These are phyloP conservation scores for Eulemur macaco DNA, from an alignment of 2,113 vertebrate species.

Conservation along the genomic window DNA sequence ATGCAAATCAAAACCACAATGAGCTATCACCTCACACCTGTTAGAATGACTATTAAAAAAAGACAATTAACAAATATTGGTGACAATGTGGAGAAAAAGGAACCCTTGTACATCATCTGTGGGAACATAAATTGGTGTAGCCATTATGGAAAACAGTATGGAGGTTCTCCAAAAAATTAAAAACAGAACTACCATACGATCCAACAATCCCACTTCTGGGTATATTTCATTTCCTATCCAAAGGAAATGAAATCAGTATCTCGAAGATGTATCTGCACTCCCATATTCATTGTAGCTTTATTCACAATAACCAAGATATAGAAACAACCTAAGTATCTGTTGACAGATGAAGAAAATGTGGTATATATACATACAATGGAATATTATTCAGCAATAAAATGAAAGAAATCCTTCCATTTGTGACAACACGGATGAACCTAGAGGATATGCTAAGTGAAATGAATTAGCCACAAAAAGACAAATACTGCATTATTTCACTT, in stretches of 20 bases:
- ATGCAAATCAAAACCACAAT: slow-evolving; percentile 17
- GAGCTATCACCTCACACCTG: background rate
- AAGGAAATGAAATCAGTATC: background rate
- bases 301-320: background rate
- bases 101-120: background rate
- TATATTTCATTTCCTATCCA: background rate
- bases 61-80: background rate
- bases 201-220: background rate
- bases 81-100: background rate
- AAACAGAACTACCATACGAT: background rate
- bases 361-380: background rate
- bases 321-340: background rate
- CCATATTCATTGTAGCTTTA: background rate
- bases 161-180: background rate
- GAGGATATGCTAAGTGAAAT: background rate
- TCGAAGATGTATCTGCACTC: background rate
- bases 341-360: background rate
- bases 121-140: background rate
- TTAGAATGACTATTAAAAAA: background rate
- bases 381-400: background rate
- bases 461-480: background rate
- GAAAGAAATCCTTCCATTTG: background rate
- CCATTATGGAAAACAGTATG: background rate
- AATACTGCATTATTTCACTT: background rate
- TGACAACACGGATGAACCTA: background rate